Evolutionary conservation across 2,888 invertebrate species (phyloP).

Genomic region (Caenorhabditis plicata): DNA sequence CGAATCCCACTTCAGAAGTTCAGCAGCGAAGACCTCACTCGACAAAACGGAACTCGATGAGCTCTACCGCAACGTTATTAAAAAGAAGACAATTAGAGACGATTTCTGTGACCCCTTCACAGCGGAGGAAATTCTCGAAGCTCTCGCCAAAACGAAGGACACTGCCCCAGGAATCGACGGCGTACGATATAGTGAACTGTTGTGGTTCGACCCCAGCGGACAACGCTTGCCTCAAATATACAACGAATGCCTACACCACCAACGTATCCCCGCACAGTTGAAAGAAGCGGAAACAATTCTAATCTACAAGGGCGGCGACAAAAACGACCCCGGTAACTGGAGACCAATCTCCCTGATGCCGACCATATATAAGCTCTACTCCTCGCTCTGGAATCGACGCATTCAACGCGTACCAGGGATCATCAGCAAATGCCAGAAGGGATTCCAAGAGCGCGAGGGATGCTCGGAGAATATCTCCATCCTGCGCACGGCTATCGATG

Average conservation of each 20-base stretch:
- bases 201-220: background rate
- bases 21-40: conserved; percentile 4
- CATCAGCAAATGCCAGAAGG: conserved; percentile 5
- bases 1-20: conserved; percentile 1
- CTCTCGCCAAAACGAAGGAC: background rate
- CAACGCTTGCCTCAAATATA: background rate
- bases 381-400: conserved; percentile 1
- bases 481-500: conserved; percentile 12
- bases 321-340: conserved; percentile 1
- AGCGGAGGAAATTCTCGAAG: background rate
- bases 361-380: conserved; percentile 3
- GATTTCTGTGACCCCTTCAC: background rate
- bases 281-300: conserved; percentile 8
- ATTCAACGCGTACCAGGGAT: background rate
- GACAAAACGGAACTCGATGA: too few relatives aligned
- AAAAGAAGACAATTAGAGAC: background rate
- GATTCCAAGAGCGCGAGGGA: conserved; percentile 1
- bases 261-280: background rate
- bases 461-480: conserved; percentile 11
- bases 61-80: background rate
- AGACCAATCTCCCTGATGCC: conserved; percentile 2
- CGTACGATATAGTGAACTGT: background rate
- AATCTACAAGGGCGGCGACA: conserved; percentile 2
- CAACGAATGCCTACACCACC: background rate
- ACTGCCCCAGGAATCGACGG: conserved; percentile 1